A percentile compares a stretch with the other conserved stretches of the same genome.
Evolutionary conservation across 2,888 invertebrate species (phyloP).

Genomic region (Drosophila koepferae): DNA sequence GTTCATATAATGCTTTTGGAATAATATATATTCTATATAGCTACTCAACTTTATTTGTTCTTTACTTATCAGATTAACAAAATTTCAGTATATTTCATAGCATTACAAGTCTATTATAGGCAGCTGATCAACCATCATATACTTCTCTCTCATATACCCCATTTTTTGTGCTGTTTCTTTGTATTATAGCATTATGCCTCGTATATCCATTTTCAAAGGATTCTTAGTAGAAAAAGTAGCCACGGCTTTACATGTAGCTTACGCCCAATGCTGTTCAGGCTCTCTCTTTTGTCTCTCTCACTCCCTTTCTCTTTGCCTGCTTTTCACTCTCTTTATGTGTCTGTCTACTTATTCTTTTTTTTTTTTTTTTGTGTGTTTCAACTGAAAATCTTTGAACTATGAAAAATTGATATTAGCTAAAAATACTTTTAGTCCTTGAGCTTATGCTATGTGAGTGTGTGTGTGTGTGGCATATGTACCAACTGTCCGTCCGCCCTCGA

Average conservation of each 20-base stretch:
- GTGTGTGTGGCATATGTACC: constrained; percentile 39
- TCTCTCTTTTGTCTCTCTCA: neutral
- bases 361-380: constrained; percentile 46
- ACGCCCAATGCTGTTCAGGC: constrained; percentile 2
- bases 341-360: neutral
- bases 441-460: constrained; percentile 30
- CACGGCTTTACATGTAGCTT: constrained; percentile 32
- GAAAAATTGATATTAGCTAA: constrained; percentile 82
- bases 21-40: too few relatives aligned
- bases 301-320: neutral
- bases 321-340: neutral
- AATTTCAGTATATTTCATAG: neutral
- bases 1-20: too few relatives aligned
- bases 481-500: neutral
- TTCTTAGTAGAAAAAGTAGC: constrained; percentile 36
- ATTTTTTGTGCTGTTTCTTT: neutral
- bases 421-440: constrained; percentile 76
- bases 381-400: constrained; percentile 80
- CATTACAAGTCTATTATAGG: neutral
- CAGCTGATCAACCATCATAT: neutral
- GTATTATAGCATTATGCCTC: neutral
- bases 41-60: too few relatives aligned
- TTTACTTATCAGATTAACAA: too few relatives aligned
- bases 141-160: neutral
- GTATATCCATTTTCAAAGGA: constrained; percentile 5